Evolutionary conservation across 1,140 invertebrate species (phyloP).

Genomic region (Zaprionus kolodkinae): DNA sequence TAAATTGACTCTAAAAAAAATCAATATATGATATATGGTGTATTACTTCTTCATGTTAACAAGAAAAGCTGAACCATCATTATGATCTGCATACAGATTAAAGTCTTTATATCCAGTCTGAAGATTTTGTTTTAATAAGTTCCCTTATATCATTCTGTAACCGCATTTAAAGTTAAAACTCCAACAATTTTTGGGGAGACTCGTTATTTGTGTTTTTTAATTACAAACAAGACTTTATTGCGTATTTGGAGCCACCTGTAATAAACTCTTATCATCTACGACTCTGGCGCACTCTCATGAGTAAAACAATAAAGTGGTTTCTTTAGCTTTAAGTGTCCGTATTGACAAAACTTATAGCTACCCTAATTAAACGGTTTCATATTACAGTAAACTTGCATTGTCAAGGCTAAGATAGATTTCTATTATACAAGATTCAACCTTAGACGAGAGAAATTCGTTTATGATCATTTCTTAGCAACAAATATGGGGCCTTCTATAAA

Average conservation of each 20-base stretch:
- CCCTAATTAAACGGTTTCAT: not conserved
- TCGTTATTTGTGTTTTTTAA: not conserved
- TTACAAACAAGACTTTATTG: not conserved
- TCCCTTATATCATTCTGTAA: too few species aligned
- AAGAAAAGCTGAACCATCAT: too few species aligned
- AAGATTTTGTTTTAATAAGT: too few species aligned
- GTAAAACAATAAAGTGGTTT: not conserved
- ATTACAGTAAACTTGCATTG: not conserved
- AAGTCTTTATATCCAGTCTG: too few species aligned
- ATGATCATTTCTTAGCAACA: slow-evolving; percentile 16
- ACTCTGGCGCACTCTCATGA: not conserved
- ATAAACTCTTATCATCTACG: not conserved
- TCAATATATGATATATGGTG: too few species aligned
- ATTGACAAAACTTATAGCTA: not conserved
- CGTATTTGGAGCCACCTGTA: not conserved
- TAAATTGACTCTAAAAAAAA: too few species aligned
- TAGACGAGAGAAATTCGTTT: not conserved
- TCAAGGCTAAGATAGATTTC: not conserved
- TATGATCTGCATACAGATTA: too few species aligned
- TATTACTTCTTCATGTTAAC: too few species aligned
- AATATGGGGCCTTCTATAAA: slow-evolving; percentile 6
- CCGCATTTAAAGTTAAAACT: too few species aligned
- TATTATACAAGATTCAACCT: too few species aligned
- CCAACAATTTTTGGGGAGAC: not conserved
- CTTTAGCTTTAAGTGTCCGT: not conserved